A percentile compares a stretch with the other conserved stretches of the same genome.
These are phyloP conservation scores for Himalopsyche anomala DNA, from an alignment of 2,888 invertebrate genomes.

Conservation along the genomic window DNA sequence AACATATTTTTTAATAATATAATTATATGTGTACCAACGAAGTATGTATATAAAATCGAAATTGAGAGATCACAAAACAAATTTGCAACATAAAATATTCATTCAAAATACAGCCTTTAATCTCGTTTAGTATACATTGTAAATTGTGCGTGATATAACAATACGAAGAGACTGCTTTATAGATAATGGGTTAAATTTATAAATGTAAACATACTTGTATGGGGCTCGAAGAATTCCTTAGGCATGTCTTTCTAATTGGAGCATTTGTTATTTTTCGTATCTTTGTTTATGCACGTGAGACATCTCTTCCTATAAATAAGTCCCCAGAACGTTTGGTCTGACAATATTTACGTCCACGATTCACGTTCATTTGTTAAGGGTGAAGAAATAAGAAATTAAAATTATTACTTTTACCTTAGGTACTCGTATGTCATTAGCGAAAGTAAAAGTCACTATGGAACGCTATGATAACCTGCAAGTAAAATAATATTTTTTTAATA, in stretches of 20 bases:
- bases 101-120: too few species aligned
- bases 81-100: too few species aligned
- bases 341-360: slow-evolving; percentile 5
- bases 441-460: too few species aligned
- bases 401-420: neutral
- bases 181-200: slow-evolving; percentile 23
- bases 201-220: slow-evolving; percentile 17
- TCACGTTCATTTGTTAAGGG: neutral
- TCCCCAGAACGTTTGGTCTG: slow-evolving; percentile 20
- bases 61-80: too few species aligned
- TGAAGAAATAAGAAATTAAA: neutral
- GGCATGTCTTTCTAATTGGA: slow-evolving; percentile 53
- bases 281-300: slow-evolving; percentile 37
- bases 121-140: neutral
- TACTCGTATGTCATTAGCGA: too few species aligned
- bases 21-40: too few species aligned
- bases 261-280: slow-evolving; percentile 50
- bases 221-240: slow-evolving; percentile 31
- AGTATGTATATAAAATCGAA: too few species aligned
- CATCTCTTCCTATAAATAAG: slow-evolving; percentile 29
- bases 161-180: neutral
- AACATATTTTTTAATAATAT: too few species aligned
- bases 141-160: neutral
- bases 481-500: too few species aligned
- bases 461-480: too few species aligned